A percentile compares a stretch with the other conserved stretches of the same genome.
Evolutionary conservation across 2,797 vertebrate genomes (phyloP).

Genomic region (Acanthurus leucopareius): DNA sequence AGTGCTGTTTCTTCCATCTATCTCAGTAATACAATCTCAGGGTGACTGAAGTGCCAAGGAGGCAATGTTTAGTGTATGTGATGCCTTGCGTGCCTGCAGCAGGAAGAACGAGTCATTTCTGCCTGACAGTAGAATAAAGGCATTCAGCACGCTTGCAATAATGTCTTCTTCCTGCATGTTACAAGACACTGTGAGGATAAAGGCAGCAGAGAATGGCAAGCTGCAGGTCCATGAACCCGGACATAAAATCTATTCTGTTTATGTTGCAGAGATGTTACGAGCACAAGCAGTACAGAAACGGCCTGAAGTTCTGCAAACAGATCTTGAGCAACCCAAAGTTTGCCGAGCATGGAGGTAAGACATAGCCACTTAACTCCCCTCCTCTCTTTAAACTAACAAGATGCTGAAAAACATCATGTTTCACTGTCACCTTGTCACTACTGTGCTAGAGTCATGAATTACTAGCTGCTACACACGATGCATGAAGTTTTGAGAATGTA

Average conservation of each 20-base stretch:
- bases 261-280: slow-evolving; percentile 93
- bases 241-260: slow-evolving; percentile 1
- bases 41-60: not conserved
- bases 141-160: not conserved
- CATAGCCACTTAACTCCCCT: not conserved
- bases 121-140: not conserved
- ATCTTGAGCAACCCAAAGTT: slow-evolving; percentile 97
- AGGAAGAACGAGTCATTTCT: not conserved
- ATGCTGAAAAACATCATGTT: too few relatives aligned
- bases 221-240: not conserved
- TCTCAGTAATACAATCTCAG: not conserved
- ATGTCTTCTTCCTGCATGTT: not conserved
- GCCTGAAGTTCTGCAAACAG: slow-evolving; percentile 98
- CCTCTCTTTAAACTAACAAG: too few relatives aligned
- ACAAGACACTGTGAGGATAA: not conserved
- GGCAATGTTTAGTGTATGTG: not conserved
- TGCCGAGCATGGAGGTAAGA: slow-evolving; percentile 96
- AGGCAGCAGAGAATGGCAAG: not conserved
- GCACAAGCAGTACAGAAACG: slow-evolving; percentile 98
- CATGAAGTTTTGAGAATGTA: too few relatives aligned
- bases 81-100: not conserved
- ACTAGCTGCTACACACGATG: too few relatives aligned
- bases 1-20: not conserved
- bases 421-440: not conserved
- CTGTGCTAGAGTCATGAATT: not conserved